Conservation (phyloP, 2,797 vertebrate genomes). For the Phrynocephalus forsythii region DNA sequence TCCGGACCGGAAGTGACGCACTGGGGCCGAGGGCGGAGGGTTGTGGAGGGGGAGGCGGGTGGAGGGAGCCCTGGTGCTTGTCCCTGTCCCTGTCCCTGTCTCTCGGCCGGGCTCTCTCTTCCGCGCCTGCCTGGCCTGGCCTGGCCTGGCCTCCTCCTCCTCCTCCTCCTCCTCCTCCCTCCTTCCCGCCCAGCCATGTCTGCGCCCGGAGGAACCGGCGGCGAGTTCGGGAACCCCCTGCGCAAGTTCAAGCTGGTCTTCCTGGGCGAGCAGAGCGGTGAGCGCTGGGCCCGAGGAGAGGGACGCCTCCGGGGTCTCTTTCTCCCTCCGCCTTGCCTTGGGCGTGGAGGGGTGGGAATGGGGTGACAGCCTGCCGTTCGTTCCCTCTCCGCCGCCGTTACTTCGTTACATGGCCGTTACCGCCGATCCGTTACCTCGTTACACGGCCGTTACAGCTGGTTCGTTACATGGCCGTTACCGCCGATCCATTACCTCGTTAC, state of each 20-base stretch:
- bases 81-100: too few species aligned
- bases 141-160: neutral
- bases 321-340: too few species aligned
- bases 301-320: too few species aligned
- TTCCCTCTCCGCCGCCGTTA: too few species aligned
- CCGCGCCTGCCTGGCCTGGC: neutral
- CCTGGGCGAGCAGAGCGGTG: constrained; percentile 90
- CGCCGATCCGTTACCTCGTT: too few species aligned
- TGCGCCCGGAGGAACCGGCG: constrained; percentile 85
- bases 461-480: too few species aligned
- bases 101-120: too few species aligned
- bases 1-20: constrained; percentile 26
- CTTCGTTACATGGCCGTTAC: too few species aligned
- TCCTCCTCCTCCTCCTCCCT: neutral
- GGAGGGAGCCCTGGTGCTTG: neutral
- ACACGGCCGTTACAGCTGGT: too few species aligned
- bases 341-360: too few species aligned
- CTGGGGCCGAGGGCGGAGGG: neutral
- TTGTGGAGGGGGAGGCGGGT: neutral
- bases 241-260: constrained; percentile 92
- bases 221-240: constrained; percentile 90
- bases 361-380: too few species aligned
- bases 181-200: constrained; percentile 73
- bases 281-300: constrained; percentile 42
- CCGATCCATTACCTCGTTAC: too few species aligned